Percentiles rank a stretch among this genome's conserved stretches.
Conservation (phyloP, 2,797 vertebrate species). For the Pipistrellus nathusii region DNA sequence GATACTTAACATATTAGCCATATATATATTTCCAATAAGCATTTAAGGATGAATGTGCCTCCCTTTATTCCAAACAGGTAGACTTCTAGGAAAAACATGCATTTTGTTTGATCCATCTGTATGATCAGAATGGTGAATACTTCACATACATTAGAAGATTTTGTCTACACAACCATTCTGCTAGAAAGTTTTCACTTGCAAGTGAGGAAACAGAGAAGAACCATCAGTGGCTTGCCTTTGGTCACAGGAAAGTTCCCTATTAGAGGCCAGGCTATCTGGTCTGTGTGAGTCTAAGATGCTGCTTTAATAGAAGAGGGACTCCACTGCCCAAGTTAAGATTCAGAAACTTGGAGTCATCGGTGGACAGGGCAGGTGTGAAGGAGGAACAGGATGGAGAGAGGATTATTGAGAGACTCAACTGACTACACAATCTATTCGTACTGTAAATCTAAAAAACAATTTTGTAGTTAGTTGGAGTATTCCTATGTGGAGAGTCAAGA, state of each 20-base stretch:
- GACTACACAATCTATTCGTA: background rate
- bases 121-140: background rate
- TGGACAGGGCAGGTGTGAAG: background rate
- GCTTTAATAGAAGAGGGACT: background rate
- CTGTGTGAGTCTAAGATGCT: background rate
- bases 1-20: too few relatives aligned
- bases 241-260: background rate
- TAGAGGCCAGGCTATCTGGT: background rate
- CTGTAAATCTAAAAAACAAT: background rate
- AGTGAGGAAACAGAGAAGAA: background rate
- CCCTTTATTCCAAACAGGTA: background rate
- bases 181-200: background rate
- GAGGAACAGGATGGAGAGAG: background rate
- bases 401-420: background rate
- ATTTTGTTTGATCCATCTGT: background rate
- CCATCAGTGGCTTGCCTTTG: background rate
- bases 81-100: slow-evolving; percentile 5
- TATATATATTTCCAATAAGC: slow-evolving; percentile 20
- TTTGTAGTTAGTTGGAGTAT: background rate
- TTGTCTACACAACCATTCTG: background rate
- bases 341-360: too few relatives aligned
- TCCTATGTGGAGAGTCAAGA: background rate
- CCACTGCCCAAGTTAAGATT: background rate
- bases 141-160: background rate
- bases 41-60: background rate